A percentile compares a stretch with the other conserved stretches of the same genome.
Conservation (phyloP, 2,113 vertebrate genomes). For the Myrmecophaga tridactyla region DNA sequence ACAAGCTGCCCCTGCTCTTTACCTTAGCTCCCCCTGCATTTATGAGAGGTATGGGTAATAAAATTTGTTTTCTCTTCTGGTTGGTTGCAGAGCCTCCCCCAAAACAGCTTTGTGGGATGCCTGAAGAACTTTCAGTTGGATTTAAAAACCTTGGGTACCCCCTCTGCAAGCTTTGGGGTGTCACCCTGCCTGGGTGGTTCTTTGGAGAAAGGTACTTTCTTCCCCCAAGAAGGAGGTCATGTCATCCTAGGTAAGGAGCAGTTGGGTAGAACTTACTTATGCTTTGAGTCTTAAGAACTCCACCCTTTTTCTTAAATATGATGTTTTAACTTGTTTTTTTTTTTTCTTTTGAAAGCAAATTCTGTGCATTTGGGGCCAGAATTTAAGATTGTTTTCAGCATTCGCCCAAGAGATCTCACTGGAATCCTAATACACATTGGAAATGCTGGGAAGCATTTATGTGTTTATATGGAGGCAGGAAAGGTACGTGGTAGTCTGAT, state of each 20-base stretch:
- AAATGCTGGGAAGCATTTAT: conserved; percentile 83
- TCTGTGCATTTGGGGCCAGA: conserved; percentile 80
- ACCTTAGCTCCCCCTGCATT: neutral
- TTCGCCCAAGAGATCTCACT: conserved; percentile 86
- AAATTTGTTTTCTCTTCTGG: neutral
- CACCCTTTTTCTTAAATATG: neutral
- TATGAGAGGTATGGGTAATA: neutral
- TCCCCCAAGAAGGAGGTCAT: conserved; percentile 89
- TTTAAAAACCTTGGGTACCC: conserved; percentile 80
- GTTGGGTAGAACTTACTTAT: neutral
- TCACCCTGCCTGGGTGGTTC: conserved; percentile 88
- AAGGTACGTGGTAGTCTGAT: conserved; percentile 82
- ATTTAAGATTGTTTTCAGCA: conserved; percentile 88
- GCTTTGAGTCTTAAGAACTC: neutral
- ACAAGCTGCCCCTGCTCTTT: neutral
- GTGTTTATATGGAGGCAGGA: conserved; percentile 89
- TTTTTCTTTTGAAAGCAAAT: conserved; percentile 59
- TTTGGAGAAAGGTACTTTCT: conserved; percentile 89
- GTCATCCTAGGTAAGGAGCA: conserved; percentile 86
- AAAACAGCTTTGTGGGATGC: conserved; percentile 90
- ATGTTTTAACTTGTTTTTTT: neutral
- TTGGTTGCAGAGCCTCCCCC: conserved; percentile 87
- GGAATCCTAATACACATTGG: conserved; percentile 89
- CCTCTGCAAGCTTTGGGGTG: conserved; percentile 82
- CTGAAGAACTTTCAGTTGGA: conserved; percentile 91